Evolutionary conservation across 2,113 vertebrate genomes (phyloP).

Genomic region (Nycticorax nycticorax): DNA sequence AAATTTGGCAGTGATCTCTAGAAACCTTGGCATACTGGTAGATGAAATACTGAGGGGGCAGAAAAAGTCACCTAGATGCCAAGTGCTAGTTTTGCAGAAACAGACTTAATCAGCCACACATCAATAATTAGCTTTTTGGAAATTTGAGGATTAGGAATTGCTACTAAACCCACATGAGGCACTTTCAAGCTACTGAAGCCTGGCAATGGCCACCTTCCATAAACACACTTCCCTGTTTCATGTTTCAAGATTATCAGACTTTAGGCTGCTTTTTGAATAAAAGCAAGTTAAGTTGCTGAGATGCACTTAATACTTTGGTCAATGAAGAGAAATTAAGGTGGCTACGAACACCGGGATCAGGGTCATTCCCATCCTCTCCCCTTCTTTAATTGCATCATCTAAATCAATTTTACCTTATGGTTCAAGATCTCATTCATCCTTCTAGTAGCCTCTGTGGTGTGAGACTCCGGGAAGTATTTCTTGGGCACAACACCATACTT

Average conservation of each 20-base stretch:
- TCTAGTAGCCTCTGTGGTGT: slow-evolving; percentile 92
- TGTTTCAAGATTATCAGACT: neutral
- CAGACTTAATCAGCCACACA: neutral
- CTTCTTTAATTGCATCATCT: neutral
- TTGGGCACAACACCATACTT: slow-evolving; percentile 97
- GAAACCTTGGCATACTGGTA: neutral
- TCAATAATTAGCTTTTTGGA: neutral
- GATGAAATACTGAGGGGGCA: neutral
- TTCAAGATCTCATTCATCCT: slow-evolving; percentile 98
- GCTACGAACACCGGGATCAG: neutral
- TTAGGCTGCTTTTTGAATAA: neutral
- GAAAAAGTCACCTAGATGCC: neutral
- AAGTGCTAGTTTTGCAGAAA: neutral
- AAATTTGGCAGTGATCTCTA: neutral
- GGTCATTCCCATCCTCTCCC: neutral
- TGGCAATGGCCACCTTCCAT: neutral
- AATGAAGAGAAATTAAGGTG: neutral
- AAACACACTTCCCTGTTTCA: neutral
- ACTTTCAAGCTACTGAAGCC: neutral
- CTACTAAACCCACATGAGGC: neutral
- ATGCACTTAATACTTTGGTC: neutral
- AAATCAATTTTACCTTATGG: slow-evolving; percentile 84
- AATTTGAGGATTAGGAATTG: neutral
- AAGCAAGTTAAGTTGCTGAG: neutral
- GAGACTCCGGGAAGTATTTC: slow-evolving; percentile 95